Base-by-base conservation (phyloP, 2,888 invertebrate species). In the Acronicta aceris region DNA sequence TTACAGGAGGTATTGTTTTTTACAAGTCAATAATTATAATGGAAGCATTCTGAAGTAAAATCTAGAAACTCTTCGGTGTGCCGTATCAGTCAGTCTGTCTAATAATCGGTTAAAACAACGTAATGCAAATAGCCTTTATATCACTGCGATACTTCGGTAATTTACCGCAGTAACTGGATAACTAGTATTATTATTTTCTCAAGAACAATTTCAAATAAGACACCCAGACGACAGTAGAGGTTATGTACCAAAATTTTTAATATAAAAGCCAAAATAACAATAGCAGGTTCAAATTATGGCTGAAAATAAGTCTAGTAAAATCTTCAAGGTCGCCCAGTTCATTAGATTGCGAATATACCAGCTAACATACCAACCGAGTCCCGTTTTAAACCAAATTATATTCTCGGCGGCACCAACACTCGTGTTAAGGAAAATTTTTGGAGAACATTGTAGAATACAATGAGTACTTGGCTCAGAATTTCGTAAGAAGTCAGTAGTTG, bases 391-490 rank as follows among this genome's bases (percentile, higher is more conserved):
- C 45, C 38, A 33, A 66, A 53, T 52, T 42, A 69, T 56, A 43
- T 66, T 48, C 53, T 59, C 56, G 42, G 38, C 42, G 21, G 30
- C 36, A 53, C n/a, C n/a, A 36, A 8, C 30, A 27, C 45, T 46
- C 38, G 16, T 30, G 15, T 47, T 41, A 51, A 66, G 54, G 54
- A 55, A 46, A 25, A 47, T 38, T 49, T 49, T 55, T 27, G 15
- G 49, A 33, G 41, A 56, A 16, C 33, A 63, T 70, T 66, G 52
- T 57, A 66, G 60, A 72, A 62, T 54, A 47, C 38, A 52, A 57
- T 69, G 72, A 62, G 59, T 65, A 52, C 57, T 38, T n/a, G 6
- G 6, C n/a, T 38, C n/a, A 38, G 6, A n/a, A 38, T 38, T n/a
- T 38, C 38, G 38, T n/a, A 38, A 1, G 5, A 33, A 5, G 13